Percentiles rank a stretch among this genome's conserved stretches.
Conservation (phyloP, 2,113 vertebrate genomes). For the Clinocottus analis region DNA sequence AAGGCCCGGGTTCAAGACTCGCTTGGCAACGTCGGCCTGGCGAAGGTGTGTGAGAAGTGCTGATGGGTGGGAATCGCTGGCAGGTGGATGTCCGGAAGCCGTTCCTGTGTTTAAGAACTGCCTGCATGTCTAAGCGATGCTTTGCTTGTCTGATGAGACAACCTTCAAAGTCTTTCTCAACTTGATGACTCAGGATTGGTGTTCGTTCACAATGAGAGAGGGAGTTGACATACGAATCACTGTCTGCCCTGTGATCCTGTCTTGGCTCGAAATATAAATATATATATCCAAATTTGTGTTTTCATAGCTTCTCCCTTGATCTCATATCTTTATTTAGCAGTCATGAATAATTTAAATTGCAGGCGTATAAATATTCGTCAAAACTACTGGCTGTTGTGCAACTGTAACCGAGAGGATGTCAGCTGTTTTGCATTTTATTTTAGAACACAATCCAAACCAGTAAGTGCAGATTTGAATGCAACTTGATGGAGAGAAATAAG, state of each 20-base stretch:
- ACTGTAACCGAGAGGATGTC: not conserved
- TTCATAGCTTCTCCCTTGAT: not conserved
- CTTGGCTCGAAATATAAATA: not conserved
- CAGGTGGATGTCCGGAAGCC: not conserved
- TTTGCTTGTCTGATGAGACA: not conserved
- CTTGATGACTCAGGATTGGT: constrained; percentile 34
- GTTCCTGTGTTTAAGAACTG: not conserved
- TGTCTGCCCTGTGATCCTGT: constrained; percentile 8
- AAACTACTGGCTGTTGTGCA: not conserved
- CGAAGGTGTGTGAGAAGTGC: not conserved
- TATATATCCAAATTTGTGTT: not conserved
- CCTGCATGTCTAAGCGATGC: constrained; percentile 12
- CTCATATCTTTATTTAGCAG: constrained; percentile 33
- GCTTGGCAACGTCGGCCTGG: constrained; percentile 36
- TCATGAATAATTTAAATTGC: constrained; percentile 36
- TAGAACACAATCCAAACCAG: constrained; percentile 10
- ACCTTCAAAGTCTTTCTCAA: constrained; percentile 11
- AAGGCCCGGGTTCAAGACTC: constrained; percentile 36
- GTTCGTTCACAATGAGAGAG: constrained; percentile 46
- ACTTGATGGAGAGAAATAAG: not conserved
- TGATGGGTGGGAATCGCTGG: constrained; percentile 15
- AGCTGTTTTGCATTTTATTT: constrained; percentile 31
- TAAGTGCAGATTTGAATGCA: constrained; percentile 21
- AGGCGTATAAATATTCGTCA: constrained; percentile 10
- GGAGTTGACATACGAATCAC: constrained; percentile 9